These are phyloP conservation scores for Heliconius cydno DNA, from an alignment of 2,888 invertebrate species.

Conservation along the genomic window DNA sequence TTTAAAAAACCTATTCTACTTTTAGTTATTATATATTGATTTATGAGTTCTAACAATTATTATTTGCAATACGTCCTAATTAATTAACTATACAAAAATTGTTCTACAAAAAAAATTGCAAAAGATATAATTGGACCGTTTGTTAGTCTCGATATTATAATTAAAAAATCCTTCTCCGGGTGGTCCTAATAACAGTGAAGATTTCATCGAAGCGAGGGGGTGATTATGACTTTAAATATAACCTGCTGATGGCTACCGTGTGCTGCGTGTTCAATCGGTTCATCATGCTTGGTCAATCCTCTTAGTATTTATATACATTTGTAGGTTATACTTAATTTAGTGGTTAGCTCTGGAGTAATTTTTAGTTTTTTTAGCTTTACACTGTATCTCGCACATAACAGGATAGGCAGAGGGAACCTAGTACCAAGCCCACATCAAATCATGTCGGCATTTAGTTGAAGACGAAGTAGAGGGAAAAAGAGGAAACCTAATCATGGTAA, in stretches of 20 bases:
- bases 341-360: background rate
- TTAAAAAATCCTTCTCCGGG: constrained; percentile 23
- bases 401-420: no score
- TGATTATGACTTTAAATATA: constrained; percentile 39
- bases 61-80: background rate
- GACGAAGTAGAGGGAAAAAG: no score
- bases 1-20: no score
- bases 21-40: no score
- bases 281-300: constrained; percentile 32
- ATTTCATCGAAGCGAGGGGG: constrained; percentile 33
- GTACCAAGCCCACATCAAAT: no score
- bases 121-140: constrained; percentile 4
- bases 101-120: background rate
- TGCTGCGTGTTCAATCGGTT: constrained; percentile 45
- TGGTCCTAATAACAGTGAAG: constrained; percentile 42
- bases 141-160: constrained; percentile 5
- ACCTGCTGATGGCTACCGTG: constrained; percentile 46
- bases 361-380: no score
- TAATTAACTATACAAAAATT: background rate
- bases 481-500: no score
- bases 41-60: background rate
- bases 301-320: constrained; percentile 20
- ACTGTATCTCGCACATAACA: no score
- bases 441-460: no score
- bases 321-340: background rate